Conservation (phyloP, 2,113 vertebrate genomes). For the Otis tarda region DNA sequence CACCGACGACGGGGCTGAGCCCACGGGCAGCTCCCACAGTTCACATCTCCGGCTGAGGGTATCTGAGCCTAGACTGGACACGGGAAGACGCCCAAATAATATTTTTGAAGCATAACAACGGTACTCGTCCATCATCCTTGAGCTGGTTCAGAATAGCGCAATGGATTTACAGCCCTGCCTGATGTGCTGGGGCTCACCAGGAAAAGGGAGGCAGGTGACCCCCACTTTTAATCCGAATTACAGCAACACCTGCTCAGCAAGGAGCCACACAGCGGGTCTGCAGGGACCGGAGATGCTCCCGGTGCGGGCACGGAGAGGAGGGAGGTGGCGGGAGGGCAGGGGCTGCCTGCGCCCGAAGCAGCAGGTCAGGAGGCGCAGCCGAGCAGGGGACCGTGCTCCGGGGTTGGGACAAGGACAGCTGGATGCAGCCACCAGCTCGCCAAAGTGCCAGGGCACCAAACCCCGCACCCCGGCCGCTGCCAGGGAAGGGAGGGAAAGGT, state of each 20-base stretch:
- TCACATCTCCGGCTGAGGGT: neutral
- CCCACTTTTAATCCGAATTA: neutral
- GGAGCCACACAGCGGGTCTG: neutral
- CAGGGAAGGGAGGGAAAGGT: neutral
- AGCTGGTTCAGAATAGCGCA: neutral
- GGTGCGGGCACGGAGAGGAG: accelerated
- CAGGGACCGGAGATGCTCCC: neutral
- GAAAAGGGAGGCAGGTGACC: neutral
- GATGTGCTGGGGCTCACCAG: neutral
- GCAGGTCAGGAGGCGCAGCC: neutral
- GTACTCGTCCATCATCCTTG: accelerated
- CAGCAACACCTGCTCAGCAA: neutral
- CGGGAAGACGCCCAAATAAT: neutral
- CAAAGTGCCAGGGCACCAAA: neutral
- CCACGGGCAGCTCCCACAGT: neutral
- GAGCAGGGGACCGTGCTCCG: neutral
- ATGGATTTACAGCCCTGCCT: neutral
- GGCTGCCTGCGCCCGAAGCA: neutral
- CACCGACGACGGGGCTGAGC: accelerated
- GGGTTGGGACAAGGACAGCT: neutral
- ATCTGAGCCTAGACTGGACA: neutral
- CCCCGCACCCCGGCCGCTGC: accelerated
- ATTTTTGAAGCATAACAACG: neutral
- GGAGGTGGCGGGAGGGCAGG: neutral
- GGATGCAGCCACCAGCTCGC: neutral